Evolutionary conservation across 1,140 invertebrate species (phyloP).

Genomic region (Orussus abietinus): DNA sequence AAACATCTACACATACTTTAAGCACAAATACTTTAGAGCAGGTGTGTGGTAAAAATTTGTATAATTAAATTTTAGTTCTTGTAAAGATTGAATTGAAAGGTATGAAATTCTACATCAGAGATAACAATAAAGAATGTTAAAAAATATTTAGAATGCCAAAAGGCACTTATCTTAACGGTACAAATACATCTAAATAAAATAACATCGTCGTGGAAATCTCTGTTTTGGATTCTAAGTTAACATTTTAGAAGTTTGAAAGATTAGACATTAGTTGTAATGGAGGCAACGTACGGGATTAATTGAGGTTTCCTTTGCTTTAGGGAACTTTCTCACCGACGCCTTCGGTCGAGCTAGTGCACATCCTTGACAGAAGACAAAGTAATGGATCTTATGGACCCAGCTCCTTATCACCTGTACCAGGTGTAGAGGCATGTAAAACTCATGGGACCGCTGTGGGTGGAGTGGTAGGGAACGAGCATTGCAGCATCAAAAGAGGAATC

Average conservation of each 20-base stretch:
- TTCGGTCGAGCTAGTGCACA: slow-evolving; percentile 50
- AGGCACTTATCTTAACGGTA: neutral
- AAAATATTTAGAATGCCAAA: no score
- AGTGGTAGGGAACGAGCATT: slow-evolving; percentile 44
- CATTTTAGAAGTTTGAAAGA: no score
- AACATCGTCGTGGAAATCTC: no score
- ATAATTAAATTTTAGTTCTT: neutral
- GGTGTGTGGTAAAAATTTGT: no score
- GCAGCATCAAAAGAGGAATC: slow-evolving; percentile 50
- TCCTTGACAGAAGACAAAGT: slow-evolving; percentile 48
- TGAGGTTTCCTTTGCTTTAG: slow-evolving; percentile 19
- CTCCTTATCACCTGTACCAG: slow-evolving; percentile 48
- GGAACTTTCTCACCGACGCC: slow-evolving; percentile 52
- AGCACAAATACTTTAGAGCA: slow-evolving; percentile 1
- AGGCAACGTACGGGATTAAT: neutral
- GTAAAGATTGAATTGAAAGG: neutral
- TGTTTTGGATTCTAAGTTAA: no score
- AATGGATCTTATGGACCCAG: slow-evolving; percentile 46
- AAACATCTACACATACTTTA: slow-evolving; percentile 1
- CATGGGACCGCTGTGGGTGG: slow-evolving; percentile 47
- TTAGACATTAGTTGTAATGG: neutral
- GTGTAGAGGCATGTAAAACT: slow-evolving; percentile 49
- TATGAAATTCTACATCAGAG: slow-evolving; percentile 4
- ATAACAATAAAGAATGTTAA: slow-evolving; percentile 1
- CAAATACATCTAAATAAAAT: no score